A percentile compares a stretch with the other conserved stretches of the same genome.
Evolutionary conservation across 2,113 vertebrate species (phyloP).

Genomic region (Gavia stellata): DNA sequence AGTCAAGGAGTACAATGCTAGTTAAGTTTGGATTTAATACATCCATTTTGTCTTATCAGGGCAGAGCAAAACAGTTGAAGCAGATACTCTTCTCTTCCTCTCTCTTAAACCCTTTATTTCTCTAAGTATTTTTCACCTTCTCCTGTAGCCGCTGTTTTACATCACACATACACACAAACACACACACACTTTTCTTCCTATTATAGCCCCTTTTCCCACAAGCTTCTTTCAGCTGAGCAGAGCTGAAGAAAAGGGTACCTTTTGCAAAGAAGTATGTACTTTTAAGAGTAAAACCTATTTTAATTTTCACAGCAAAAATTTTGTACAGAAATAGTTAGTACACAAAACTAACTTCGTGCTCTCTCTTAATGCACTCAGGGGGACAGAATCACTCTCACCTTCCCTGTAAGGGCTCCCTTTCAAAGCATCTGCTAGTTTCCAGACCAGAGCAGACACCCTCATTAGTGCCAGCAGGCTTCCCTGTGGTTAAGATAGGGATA

Average conservation of each 20-base stretch:
- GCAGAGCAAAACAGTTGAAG: neutral
- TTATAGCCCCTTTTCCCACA: neutral
- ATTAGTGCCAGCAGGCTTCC: fast-evolving
- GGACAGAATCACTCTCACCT: neutral
- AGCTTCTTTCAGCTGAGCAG: neutral
- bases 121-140: neutral
- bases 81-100: neutral
- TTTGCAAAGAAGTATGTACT: neutral
- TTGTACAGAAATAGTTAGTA: neutral
- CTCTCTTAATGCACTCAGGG: neutral
- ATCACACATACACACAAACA: neutral
- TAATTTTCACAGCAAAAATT: neutral
- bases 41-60: neutral
- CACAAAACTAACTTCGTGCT: neutral
- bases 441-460: neutral
- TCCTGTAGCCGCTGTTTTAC: neutral
- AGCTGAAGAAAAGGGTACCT: neutral
- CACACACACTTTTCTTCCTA: neutral
- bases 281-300: neutral
- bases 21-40: neutral
- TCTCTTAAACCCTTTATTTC: neutral
- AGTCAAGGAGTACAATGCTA: neutral
- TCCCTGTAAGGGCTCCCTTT: neutral
- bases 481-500: neutral
- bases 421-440: neutral